Percentiles rank a stretch among this genome's conserved stretches.
These are phyloP conservation scores for Hiodon tergisus DNA, from an alignment of 2,113 vertebrate species.

Conservation along the genomic window DNA sequence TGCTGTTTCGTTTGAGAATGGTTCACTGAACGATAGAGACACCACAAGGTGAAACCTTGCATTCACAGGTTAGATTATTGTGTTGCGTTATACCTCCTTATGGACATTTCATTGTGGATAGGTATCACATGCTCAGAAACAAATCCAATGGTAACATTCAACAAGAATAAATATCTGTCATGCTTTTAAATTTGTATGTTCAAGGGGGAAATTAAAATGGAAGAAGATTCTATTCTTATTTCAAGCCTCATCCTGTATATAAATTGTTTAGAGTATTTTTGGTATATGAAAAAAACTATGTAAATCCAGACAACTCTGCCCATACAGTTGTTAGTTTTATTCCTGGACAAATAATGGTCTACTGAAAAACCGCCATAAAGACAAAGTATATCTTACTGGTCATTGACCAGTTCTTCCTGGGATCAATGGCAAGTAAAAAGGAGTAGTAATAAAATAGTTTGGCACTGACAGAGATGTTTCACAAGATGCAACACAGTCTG, in stretches of 20 bases:
- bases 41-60: too few species aligned
- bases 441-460: conserved; percentile 49
- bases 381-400: conserved; percentile 51
- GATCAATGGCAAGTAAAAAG: conserved; percentile 46
- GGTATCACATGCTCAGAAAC: too few species aligned
- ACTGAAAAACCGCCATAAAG: conserved; percentile 45
- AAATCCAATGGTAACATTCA: too few species aligned
- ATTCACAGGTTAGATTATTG: too few species aligned
- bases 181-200: too few species aligned
- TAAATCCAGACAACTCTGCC: not conserved
- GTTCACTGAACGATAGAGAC: too few species aligned
- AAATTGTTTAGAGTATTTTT: not conserved
- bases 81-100: too few species aligned
- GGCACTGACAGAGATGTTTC: conserved; percentile 39
- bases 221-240: too few species aligned
- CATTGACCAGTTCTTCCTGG: conserved; percentile 35
- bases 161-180: too few species aligned
- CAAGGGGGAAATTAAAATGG: too few species aligned
- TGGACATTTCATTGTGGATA: too few species aligned
- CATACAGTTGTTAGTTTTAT: conserved; percentile 40
- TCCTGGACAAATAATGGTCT: conserved; percentile 52
- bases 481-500: conserved; percentile 30
- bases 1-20: too few species aligned
- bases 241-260: not conserved
- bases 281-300: not conserved